Conservation (phyloP, 2,797 vertebrate genomes). For the Danio kyathit region DNA sequence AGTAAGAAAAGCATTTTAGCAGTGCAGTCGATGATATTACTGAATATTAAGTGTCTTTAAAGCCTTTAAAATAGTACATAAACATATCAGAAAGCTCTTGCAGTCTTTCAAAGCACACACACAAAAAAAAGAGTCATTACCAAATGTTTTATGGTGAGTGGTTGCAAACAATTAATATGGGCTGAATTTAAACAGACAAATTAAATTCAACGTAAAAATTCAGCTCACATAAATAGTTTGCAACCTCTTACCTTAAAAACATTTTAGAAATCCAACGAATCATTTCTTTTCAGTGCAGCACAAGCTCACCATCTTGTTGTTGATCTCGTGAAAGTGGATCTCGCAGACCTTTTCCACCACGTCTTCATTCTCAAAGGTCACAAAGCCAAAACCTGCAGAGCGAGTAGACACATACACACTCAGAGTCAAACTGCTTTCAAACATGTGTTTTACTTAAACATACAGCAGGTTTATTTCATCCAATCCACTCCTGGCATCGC, state of each 20-base stretch:
- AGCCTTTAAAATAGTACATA: neutral
- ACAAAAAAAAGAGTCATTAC: too few relatives aligned
- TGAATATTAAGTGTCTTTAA: neutral
- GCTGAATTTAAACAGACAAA: too few relatives aligned
- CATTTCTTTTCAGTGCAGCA: neutral
- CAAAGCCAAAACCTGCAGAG: constrained; percentile 92
- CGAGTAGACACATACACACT: neutral
- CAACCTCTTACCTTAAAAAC: too few relatives aligned
- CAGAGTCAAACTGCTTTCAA: neutral
- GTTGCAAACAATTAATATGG: too few relatives aligned
- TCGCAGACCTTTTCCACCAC: constrained; percentile 99
- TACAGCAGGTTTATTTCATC: neutral
- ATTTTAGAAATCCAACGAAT: too few relatives aligned
- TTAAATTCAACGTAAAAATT: too few relatives aligned
- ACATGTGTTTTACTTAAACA: neutral
- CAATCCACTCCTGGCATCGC: neutral
- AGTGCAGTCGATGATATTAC: too few relatives aligned
- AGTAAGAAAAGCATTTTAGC: too few relatives aligned
- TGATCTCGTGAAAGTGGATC: constrained; percentile 99
- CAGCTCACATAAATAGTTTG: too few relatives aligned
- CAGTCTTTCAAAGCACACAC: too few relatives aligned
- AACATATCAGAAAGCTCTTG: neutral
- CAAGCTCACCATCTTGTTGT: constrained; percentile 96
- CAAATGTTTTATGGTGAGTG: too few relatives aligned
- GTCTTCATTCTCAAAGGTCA: constrained; percentile 98